A percentile compares a stretch with the other conserved stretches of the same genome.
These are phyloP conservation scores for Pachypsylla venusta DNA, from an alignment of 1,140 invertebrate species.

Conservation along the genomic window DNA sequence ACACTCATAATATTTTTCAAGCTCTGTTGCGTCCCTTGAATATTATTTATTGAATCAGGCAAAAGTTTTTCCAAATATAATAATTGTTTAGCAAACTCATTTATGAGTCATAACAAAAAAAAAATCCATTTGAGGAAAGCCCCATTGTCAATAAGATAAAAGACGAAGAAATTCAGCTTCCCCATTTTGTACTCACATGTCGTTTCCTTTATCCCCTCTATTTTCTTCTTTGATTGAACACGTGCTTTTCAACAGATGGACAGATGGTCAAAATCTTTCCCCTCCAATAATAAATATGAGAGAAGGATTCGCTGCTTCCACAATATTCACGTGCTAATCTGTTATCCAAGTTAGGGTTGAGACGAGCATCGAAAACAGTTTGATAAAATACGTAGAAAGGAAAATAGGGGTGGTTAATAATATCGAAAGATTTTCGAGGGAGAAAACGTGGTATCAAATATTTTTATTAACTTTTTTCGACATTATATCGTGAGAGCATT, in stretches of 20 bases:
- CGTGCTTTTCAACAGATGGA: conserved; percentile 8
- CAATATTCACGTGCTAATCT: conserved; percentile 5
- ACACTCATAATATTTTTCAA: too few species aligned
- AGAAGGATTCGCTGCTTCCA: too few species aligned
- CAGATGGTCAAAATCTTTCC: background rate
- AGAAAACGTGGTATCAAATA: background rate
- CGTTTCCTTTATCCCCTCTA: background rate
- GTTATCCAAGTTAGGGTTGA: conserved; percentile 1
- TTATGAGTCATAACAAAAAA: conserved; percentile 1
- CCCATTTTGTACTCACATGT: background rate
- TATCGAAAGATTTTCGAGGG: too few species aligned
- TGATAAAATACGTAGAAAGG: too few species aligned
- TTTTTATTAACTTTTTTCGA: conserved; percentile 2
- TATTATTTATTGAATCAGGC: background rate
- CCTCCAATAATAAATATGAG: too few species aligned
- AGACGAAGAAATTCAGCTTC: background rate
- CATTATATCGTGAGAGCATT: too few species aligned
- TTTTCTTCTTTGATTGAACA: background rate
- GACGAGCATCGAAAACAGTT: background rate
- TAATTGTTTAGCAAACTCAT: conserved; percentile 6
- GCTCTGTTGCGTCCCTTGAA: too few species aligned
- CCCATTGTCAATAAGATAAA: conserved; percentile 8
- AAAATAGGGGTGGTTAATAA: conserved; percentile 1
- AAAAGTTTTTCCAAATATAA: background rate
- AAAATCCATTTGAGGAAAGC: background rate